Base-by-base conservation (phyloP, 2,113 vertebrate genomes). In the Procavia capensis region DNA sequence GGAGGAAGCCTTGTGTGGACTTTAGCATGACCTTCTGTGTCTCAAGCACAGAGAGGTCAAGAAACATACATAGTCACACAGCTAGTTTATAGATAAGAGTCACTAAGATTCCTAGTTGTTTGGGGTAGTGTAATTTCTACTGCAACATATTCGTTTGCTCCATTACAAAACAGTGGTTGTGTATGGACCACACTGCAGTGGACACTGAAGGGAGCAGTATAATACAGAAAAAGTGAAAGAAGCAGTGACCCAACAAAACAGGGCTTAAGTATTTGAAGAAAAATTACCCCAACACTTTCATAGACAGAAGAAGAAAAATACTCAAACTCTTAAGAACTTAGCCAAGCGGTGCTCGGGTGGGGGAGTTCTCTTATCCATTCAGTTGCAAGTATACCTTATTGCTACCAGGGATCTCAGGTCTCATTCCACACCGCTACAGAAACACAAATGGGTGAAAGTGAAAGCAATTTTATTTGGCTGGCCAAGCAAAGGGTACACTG, bases 291-390 rank as follows among this genome's bases (percentile, higher is more conserved):
- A 74, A 75, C 64, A 20, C 25, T 63, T 82, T 88, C 16, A 17
- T 50, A 41, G 54, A 19, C 63, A 93, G 41, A 85, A 70, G 24
- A 41, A 61, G n/a, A 92, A 68, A 88, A 95, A 88, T 78, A 41
- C 13, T 13, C 11, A 88, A 39, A 25, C 31, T 90, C 76, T 59
- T 88, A 50, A 66, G 75, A 93, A 93, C 13, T 22, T 43, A 92
- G 45, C 8, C 17, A 93, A 91, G 34, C 59, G 74, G 8, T 57
- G 41, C n/a, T 64, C 29, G 11, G 14, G 9, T 34, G 16, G 39
- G 11, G 10, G 63, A 72, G 63, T 74, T 90, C 95, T 75, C 57
- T 81, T 36, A 57, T 36, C 19, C 8, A 34, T 83, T 91, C 34
- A 70, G 34, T n/a, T 70, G 16, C 34, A 70, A n/a, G 34, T 70